A percentile compares a stretch with the other conserved stretches of the same genome.
Evolutionary conservation across 2,113 vertebrate species (phyloP).

Genomic region (Cichladusa arquata): DNA sequence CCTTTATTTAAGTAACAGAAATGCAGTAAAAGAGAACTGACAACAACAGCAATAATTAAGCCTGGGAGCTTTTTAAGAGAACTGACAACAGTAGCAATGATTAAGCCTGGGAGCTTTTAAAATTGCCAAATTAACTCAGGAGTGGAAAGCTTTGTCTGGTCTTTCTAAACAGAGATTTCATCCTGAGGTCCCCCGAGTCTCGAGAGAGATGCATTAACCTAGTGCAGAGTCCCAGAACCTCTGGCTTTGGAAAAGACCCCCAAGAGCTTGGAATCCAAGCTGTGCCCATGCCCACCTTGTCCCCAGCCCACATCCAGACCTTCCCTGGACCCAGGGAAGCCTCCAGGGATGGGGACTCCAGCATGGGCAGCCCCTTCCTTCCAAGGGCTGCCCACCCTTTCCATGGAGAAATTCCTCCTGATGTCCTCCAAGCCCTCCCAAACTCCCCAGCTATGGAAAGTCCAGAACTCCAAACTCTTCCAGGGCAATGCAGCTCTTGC

Average conservation of each 20-base stretch:
- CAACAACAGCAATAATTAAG: neutral
- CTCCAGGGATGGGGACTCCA: neutral
- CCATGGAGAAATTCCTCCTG: rapidly evolving
- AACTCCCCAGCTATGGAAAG: rapidly evolving
- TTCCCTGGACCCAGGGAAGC: neutral
- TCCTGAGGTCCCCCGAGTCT: rapidly evolving
- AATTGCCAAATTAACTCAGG: neutral
- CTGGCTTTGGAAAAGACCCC: neutral
- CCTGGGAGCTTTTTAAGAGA: neutral
- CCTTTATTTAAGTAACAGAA: neutral
- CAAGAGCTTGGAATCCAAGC: rapidly evolving
- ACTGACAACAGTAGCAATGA: neutral
- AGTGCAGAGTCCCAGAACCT: neutral
- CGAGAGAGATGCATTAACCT: rapidly evolving
- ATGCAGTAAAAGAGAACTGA: neutral
- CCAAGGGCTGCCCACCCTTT: neutral
- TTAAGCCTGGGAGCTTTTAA: neutral
- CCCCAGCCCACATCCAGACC: neutral
- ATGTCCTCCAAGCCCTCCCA: neutral
- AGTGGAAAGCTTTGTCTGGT: neutral
- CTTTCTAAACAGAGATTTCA: no score
- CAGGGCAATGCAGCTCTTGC: rapidly evolving
- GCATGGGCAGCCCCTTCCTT: neutral
- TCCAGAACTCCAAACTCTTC: rapidly evolving
- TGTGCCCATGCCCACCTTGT: rapidly evolving